Base-by-base conservation (phyloP, 2,888 invertebrate genomes). In the Ormyrus labotus region DNA sequence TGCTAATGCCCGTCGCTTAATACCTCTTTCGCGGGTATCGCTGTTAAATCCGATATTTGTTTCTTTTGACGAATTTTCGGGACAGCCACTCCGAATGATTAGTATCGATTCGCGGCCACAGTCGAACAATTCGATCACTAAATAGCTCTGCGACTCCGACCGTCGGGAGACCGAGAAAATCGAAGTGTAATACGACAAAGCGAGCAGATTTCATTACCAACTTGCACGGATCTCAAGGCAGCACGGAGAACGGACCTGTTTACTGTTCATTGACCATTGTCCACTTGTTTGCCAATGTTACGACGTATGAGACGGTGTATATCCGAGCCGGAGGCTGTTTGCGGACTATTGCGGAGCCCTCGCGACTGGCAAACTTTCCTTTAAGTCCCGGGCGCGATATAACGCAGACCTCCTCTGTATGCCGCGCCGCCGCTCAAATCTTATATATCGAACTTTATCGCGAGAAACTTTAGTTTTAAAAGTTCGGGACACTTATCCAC, bases 261-360 rank as follows among this genome's bases (percentile, higher is more conserved):
- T 83, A 83, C 82, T 73, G 82, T 83, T 80, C 81, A 83, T 82
- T 81, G 81, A 76, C 82, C 78, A 84, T 83, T 82, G 80, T 83
- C 83, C 78, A 76, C 80, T 80, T 83, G 82, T 82, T 83, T 83
- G 80, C 81, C 79, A 78, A 78, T 82, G 80, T 84, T 81, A 82
- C 80, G 79, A 78, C 69, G 78, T 78, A 73, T 68, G 63, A 34
- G 51, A 7, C 10, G 47, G 51, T 13, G 57, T 79, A 63, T 60
- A 71, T n/a, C 63, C 10, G 70, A 53, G 45, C 71, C 65, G 11
- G 48, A 13, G 64, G 73, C 61, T 78, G 78, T 78, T 78, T 78
- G 72, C 67, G 45, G 67, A 61, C 61, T 60, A 61, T 67, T 47
- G 51, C 70, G 78, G 55, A 19, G n/a, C 48, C 57, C 53, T 51